Conservation (phyloP, 2,113 vertebrate species). For the Leucopsar rothschildi region DNA sequence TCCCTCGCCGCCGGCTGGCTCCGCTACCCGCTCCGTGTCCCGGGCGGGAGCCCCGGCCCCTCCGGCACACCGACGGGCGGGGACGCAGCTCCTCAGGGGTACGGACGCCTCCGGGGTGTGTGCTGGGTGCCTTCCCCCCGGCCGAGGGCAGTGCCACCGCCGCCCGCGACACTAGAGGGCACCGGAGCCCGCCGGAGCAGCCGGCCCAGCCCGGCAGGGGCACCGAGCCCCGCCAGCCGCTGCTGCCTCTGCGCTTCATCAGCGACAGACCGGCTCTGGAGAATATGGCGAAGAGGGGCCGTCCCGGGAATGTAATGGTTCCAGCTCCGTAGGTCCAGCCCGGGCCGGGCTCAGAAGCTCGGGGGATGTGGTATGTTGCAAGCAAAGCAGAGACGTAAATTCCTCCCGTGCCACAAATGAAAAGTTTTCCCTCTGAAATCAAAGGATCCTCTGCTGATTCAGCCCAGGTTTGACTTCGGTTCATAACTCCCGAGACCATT, state of each 20-base stretch:
- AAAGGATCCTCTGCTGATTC: background rate
- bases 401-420: background rate
- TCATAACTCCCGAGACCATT: background rate
- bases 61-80: background rate
- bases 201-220: background rate
- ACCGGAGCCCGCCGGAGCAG: conserved; percentile 36
- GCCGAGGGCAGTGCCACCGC: background rate
- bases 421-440: background rate
- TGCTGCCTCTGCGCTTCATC: fast-evolving
- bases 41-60: too few species aligned
- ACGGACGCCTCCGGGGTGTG: background rate
- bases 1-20: background rate
- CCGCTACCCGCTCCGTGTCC: background rate
- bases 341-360: background rate
- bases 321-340: background rate
- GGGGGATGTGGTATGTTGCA: background rate
- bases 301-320: background rate
- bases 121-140: background rate
- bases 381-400: background rate
- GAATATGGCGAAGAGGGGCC: fast-evolving
- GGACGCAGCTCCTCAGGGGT: background rate
- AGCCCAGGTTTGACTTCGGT: background rate
- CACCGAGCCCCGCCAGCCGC: background rate
- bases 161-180: conserved; percentile 43
- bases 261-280: fast-evolving